phyloP scores from a whole-genome alignment of 2,113 vertebrate species.

The Plecturocebus donacophilus region DNA sequence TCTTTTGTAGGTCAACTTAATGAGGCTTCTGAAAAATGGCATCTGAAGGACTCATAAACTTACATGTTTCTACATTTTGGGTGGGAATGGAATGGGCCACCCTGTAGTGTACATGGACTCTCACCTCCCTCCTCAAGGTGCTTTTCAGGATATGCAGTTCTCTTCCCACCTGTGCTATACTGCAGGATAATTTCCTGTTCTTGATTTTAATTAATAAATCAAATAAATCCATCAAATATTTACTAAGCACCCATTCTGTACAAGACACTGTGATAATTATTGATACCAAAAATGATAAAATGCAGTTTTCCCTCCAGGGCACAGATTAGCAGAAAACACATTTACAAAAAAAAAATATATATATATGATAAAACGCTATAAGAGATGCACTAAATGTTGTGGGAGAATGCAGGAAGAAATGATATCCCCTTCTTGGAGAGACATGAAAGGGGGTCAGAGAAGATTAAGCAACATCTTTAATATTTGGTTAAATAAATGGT shows the following conservation, averaged over 20 bases:
- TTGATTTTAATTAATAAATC: slow-evolving; percentile 75
- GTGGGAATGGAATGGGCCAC: not conserved
- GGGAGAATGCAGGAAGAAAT: not conserved
- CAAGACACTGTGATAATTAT: slow-evolving; percentile 53
- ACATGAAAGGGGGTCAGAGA: not conserved
- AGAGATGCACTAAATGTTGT: slow-evolving; percentile 22
- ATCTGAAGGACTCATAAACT: not conserved
- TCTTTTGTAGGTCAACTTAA: not conserved
- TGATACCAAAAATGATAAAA: slow-evolving; percentile 42
- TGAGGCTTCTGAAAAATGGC: not conserved
- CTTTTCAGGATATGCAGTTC: not conserved
- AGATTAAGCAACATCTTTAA: not conserved
- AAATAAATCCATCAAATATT: slow-evolving; percentile 72
- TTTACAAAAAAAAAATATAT: not conserved
- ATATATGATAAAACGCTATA: slow-evolving; percentile 54
- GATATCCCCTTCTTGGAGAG: not conserved
- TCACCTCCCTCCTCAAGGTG: not conserved
- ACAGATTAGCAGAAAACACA: not conserved
- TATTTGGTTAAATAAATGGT: not conserved
- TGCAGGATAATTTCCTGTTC: slow-evolving; percentile 67
- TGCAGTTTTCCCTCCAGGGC: not conserved
- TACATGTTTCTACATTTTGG: not conserved
- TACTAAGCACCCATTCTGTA: slow-evolving; percentile 69
- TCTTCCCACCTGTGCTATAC: slow-evolving; percentile 50
- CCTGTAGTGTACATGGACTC: not conserved